Conservation (phyloP, 2,888 invertebrate genomes). For the Troides oblongomaculatus region DNA sequence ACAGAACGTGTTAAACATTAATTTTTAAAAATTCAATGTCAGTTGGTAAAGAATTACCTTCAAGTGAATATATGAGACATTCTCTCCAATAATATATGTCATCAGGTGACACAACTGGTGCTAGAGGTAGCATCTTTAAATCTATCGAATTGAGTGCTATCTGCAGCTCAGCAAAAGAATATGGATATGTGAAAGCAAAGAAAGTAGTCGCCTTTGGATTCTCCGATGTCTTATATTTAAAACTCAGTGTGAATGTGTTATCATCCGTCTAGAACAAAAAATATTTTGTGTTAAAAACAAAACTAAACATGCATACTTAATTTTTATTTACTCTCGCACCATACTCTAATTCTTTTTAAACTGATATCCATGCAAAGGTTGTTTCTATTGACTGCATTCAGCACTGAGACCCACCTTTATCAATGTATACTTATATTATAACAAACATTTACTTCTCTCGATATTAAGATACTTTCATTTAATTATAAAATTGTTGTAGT, state of each 20-base stretch:
- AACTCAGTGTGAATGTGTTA: conserved; percentile 87
- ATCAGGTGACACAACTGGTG: conserved; percentile 67
- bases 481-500: no score
- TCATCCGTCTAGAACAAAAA: conserved; percentile 81
- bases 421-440: no score
- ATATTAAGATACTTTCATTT: no score
- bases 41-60: conserved; percentile 62
- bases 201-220: conserved; percentile 87
- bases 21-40: no score
- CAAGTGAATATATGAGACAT: conserved; percentile 87
- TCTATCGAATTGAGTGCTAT: conserved; percentile 86
- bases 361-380: no score
- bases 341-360: no score
- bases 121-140: conserved; percentile 73
- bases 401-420: no score
- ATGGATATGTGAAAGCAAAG: conserved; percentile 96
- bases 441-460: no score
- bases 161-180: conserved; percentile 90
- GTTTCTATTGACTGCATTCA: no score
- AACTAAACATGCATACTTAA: no score
- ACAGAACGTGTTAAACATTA: no score
- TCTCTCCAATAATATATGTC: conserved; percentile 93
- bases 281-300: neutral
- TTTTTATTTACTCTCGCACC: no score
- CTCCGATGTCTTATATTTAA: conserved; percentile 85